phyloP scores from a whole-genome alignment of 2,113 vertebrate species.

The Leucopsar rothschildi region DNA sequence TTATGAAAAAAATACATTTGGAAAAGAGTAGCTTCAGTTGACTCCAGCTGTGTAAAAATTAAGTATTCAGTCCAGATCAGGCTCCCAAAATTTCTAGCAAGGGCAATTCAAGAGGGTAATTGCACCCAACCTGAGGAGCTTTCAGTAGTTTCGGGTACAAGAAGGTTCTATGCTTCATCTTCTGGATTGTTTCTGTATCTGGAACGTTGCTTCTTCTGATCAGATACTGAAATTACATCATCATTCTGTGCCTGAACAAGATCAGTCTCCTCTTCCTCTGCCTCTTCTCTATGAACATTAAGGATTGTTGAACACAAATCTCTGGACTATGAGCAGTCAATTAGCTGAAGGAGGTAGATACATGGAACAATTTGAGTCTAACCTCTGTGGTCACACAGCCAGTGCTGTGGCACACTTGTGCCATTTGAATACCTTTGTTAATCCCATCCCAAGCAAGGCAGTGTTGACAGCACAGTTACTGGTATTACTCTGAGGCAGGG shows the following conservation, averaged over 20 bases:
- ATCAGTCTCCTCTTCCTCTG: background rate
- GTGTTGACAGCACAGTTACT: background rate
- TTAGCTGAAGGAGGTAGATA: background rate
- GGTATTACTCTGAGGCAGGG: background rate
- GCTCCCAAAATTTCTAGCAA: background rate
- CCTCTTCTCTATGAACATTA: background rate
- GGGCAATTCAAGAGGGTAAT: background rate
- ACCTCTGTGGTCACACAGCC: background rate
- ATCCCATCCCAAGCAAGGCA: background rate
- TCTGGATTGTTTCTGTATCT: background rate
- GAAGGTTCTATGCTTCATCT: background rate
- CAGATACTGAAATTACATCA: background rate
- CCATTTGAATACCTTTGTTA: background rate
- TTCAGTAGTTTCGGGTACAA: background rate
- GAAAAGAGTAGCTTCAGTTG: background rate
- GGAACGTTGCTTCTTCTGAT: background rate
- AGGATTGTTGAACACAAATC: background rate
- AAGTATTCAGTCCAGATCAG: background rate
- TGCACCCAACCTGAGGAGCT: background rate
- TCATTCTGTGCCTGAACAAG: background rate
- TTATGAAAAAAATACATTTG: background rate
- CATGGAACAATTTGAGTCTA: background rate
- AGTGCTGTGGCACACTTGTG: background rate
- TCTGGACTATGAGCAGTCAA: background rate
- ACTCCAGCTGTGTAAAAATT: background rate